Evolutionary conservation across 2,888 invertebrate species (phyloP).

Genomic region (Caenorhabditis afra): DNA sequence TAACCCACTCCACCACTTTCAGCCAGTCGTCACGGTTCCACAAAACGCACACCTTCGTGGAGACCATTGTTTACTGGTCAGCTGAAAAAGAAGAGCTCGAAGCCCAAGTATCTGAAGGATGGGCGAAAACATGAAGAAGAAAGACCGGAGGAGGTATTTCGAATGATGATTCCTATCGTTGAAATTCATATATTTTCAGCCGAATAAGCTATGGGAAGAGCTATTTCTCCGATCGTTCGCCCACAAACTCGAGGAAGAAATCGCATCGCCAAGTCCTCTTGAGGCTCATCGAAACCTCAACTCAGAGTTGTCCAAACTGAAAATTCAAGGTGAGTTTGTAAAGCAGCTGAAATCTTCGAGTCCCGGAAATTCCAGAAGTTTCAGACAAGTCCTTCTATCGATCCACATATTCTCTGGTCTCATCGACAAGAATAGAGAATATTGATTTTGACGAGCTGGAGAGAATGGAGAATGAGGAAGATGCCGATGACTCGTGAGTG

Average conservation of each 20-base stretch:
- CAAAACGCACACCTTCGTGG: conserved; percentile 62
- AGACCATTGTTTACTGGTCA: conserved; percentile 68
- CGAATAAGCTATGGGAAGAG: conserved; percentile 76
- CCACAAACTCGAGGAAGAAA: conserved; percentile 75
- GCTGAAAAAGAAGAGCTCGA: conserved; percentile 57
- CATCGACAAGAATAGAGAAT: conserved; percentile 58
- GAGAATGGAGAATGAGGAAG: conserved; percentile 31
- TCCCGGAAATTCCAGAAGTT: background rate
- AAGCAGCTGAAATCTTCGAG: no score
- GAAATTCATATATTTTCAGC: no score
- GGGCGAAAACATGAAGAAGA: conserved; percentile 68
- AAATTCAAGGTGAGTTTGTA: conserved; percentile 66
- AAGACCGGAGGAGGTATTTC: conserved; percentile 31
- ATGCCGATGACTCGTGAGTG: conserved; percentile 20
- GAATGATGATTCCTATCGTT: conserved; percentile 30
- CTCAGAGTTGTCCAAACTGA: conserved; percentile 59
- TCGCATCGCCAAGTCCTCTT: conserved; percentile 68
- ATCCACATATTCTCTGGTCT: conserved; percentile 66
- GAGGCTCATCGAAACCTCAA: conserved; percentile 68
- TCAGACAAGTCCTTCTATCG: conserved; percentile 69
- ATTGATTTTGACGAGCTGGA: conserved; percentile 59
- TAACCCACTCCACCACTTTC: background rate
- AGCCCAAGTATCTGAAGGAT: conserved; percentile 73
- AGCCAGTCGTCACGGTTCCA: conserved; percentile 45
- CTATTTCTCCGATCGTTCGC: conserved; percentile 75